Base-by-base conservation (phyloP, 1,140 invertebrate genomes). In the Coboldia fuscipes region DNA sequence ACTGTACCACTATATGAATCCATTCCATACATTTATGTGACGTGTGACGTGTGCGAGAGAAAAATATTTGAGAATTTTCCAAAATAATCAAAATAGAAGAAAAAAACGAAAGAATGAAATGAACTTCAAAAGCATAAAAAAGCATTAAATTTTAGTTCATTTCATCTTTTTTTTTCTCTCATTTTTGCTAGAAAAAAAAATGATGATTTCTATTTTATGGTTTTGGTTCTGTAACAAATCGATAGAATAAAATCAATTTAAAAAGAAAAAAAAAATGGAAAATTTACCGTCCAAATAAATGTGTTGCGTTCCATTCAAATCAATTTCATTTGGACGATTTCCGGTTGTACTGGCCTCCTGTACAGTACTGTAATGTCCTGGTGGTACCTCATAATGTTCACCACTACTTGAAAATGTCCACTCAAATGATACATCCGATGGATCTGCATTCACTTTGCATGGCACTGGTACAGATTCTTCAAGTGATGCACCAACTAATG, bases 321-420 rank as follows among this genome's bases (percentile, higher is more conserved):
- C 21, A 23, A 21, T 10, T 14, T 23, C 20, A 7, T 15, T 13
- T 23, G 15, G 15, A 33, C 15, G 19, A 33, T 33, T 18, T 14
- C 9, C 47, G 14, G 20, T 30, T 39, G 50, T 48, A 18, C 47
- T 51, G 16, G 47, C 46, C 17, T 54, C 50, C 40, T 54, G 52
- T 39, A 55, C 48, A 26, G 52, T 55, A n/a, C 51, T 50, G 42
- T 55, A 54, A 37, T 55, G 52, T 15, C 51, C 66, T 4, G 76
- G 72, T 2, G 75, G 68, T 0, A 81, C 73, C 45, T 81, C 75
- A 36, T 82, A 72, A 47, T 75, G 80, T 48, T 83, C 77, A 1
- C 78, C 78, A 41, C 80, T 84, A 48, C 80, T 83, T 45, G 84
- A 86, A 57, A 86, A 84, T 42, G 81, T 76, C 82, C 82, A 89